Percentiles rank a stretch among this genome's conserved stretches.
These are phyloP conservation scores for Gymnopithys bicolor DNA, from an alignment of 2,797 vertebrate genomes.

Conservation along the genomic window DNA sequence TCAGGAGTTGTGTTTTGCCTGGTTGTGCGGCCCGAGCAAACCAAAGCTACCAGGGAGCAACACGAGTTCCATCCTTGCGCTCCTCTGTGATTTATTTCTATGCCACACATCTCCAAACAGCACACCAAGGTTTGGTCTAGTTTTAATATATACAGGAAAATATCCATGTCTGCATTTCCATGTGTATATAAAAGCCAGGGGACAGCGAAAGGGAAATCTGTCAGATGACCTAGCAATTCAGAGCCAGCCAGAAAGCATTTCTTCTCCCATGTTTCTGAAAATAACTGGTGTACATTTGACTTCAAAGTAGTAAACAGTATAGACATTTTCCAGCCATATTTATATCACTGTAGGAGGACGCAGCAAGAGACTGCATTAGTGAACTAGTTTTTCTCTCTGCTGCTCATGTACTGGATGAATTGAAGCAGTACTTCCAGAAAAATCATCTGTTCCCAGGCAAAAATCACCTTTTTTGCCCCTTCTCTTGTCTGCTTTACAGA, in stretches of 20 bases:
- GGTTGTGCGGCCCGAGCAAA: neutral
- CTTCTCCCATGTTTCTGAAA: constrained; percentile 45
- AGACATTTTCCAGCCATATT: constrained; percentile 57
- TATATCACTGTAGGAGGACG: neutral
- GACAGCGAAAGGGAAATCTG: constrained; percentile 24
- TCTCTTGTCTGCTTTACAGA: neutral
- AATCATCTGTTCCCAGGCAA: neutral
- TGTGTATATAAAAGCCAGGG: constrained; percentile 34
- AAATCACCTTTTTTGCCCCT: neutral
- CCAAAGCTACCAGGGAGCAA: neutral
- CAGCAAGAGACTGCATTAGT: constrained; percentile 11
- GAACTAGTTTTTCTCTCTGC: neutral
- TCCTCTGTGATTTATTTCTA: constrained; percentile 9
- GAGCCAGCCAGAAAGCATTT: constrained; percentile 35
- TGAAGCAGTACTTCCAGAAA: constrained; percentile 12
- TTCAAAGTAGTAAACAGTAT: constrained; percentile 53
- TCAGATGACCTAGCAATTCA: neutral
- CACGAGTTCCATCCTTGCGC: neutral
- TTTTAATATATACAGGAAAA: constrained; percentile 10
- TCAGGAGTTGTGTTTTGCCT: neutral
- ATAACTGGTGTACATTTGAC: constrained; percentile 12
- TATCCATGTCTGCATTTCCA: neutral
- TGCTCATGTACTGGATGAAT: neutral
- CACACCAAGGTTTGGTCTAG: neutral
- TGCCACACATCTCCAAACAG: constrained; percentile 31